Evolutionary conservation across 23 tunicate genomes (phyloP).

Genomic region (Trididemnum clinides): DNA sequence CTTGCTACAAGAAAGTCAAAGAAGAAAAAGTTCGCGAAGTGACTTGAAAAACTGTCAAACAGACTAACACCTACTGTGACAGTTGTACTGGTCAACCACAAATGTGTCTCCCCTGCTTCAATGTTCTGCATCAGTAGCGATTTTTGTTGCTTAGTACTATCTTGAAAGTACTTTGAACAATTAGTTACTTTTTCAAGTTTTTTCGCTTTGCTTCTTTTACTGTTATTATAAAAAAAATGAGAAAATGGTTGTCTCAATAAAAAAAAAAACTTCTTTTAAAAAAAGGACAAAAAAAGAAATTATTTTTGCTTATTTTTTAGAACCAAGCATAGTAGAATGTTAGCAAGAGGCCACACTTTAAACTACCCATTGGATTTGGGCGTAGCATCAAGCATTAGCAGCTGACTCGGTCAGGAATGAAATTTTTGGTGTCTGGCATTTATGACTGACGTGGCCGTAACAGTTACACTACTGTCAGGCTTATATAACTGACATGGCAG

Average conservation of each 20-base stretch:
- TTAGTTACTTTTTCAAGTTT: background rate
- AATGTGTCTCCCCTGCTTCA: conserved; percentile 19
- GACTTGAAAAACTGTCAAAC: conserved; percentile 27
- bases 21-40: conserved; percentile 5
- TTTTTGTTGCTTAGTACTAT: conserved; percentile 17
- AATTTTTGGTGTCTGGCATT: conserved; percentile 26
- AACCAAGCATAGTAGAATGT: conserved; percentile 35
- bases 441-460: conserved; percentile 31
- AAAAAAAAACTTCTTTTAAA: background rate
- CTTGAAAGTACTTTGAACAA: conserved; percentile 33
- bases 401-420: conserved; percentile 25
- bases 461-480: conserved; percentile 10
- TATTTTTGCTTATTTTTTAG: conserved; percentile 12
- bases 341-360: conserved; percentile 34
- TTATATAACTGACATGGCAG: conserved; percentile 30
- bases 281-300: background rate
- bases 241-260: conserved; percentile 22
- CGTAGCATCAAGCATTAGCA: conserved; percentile 3
- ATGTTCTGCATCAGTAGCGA: conserved; percentile 13
- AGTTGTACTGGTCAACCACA: conserved; percentile 19
- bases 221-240: background rate
- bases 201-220: conserved; percentile 15
- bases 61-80: too few species aligned
- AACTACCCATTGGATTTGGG: conserved; percentile 10
- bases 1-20: conserved; percentile 7